phyloP scores from a whole-genome alignment of 2,888 invertebrate genomes.

The Fragum fragum region DNA sequence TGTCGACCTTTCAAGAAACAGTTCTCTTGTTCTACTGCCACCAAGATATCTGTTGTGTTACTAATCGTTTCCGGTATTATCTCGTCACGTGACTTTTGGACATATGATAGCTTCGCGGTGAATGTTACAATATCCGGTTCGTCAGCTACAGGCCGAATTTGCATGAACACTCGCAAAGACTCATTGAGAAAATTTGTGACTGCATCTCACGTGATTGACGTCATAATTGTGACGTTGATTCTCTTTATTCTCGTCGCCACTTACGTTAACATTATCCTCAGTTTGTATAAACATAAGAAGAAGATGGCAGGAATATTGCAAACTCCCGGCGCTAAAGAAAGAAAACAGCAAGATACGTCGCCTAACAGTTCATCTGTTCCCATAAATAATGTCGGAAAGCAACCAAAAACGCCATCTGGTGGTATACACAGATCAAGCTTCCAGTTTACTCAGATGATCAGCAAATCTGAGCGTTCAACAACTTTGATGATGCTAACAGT shows the following conservation, averaged over 20 bases:
- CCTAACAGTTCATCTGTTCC: no score
- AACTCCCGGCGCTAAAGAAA: not conserved
- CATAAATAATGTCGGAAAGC: not conserved
- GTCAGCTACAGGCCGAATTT: not conserved
- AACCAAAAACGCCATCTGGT: not conserved
- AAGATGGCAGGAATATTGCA: not conserved
- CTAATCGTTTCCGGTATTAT: not conserved
- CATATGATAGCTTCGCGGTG: constrained; percentile 21
- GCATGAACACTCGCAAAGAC: constrained; percentile 1
- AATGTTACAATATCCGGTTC: constrained; percentile 7
- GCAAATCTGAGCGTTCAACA: constrained; percentile 14
- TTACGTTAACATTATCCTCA: not conserved
- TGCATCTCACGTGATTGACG: constrained; percentile 20
- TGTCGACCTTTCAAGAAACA: not conserved
- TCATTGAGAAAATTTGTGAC: not conserved
- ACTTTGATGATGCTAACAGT: constrained; percentile 17
- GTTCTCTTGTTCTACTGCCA: not conserved
- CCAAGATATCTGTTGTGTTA: not conserved
- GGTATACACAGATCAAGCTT: not conserved
- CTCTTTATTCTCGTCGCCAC: constrained; percentile 4
- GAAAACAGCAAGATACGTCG: not conserved
- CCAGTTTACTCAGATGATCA: constrained; percentile 13
- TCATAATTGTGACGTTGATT: constrained; percentile 7
- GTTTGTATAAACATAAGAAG: constrained; percentile 15
- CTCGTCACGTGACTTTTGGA: constrained; percentile 12